These are phyloP conservation scores for Mus musculus DNA, from an alignment of 2,113 vertebrate species.

Conservation along the genomic window GRCm39 chrX:14739501-14740000, in stretches of 20 bases:
- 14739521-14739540: not conserved
- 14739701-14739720: not conserved
- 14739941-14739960: not conserved
- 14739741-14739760: not conserved
- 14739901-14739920: not conserved
- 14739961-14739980: not conserved
- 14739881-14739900: not conserved
- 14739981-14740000: not conserved
- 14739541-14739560: conserved; percentile 8
- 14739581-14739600: not conserved
- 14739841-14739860: not conserved
- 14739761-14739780: conserved; percentile 15
- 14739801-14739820: not conserved
- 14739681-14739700: conserved; percentile 5
- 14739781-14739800: conserved; percentile 33
- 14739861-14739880: not conserved
- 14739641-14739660: not conserved
- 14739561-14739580: not conserved
- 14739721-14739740: not conserved
- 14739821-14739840: not conserved
- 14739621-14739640: not conserved
- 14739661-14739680: conserved; percentile 37
- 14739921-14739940: not conserved
- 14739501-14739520: not conserved
- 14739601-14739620: not conserved